Evolutionary conservation across 1,140 invertebrate species (phyloP), one percentile per base, ranked within the genome.

Genomic region (Xylocopa sonorina): DNA sequence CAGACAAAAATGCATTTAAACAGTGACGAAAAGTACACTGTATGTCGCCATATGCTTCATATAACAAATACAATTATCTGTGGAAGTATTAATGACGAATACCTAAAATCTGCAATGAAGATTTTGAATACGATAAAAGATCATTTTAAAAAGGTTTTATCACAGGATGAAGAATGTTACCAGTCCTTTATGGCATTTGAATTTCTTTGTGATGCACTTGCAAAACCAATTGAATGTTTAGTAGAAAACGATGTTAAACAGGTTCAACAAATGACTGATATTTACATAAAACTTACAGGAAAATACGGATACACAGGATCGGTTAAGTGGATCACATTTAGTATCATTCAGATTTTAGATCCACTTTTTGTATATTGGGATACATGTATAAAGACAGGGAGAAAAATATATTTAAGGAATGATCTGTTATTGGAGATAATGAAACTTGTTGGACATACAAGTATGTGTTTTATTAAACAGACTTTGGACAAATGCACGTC

Each of bases 331-430:
- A 82, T 53, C 43, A 69, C 38, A 34, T 21, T 63, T 2, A 32
- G 5, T 58, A 64, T 85, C 43, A 24, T 53, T 21, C 57, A 75
- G 41, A 63, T 89, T 67, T 51, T 82, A 38, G 75, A 88, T 10
- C 24, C 62, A 6, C 9, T 89, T 16, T 79, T 89, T 41, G 41
- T 27, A 16, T 87, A 88, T 64, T 91, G 84, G 87, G 86, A 89
- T 43, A 68, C 27, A 5, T 75, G 67, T 63, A 21, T 86, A 29
- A 71, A 58, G 34, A 21, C 3, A 50, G 48, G 55, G 24, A 68
- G 57, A 12, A 66, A 62, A 14, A 38, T 66, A 34, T 86, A 79
- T 14, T 5, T 81, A 10, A 77, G 83, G n/a, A 78, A 58, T 60
- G 69, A 53, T 24, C 34, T 84, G 18, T 41, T 82, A 38, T 21